phyloP scores from a whole-genome alignment of 2,797 vertebrate genomes.

The Sus cebifrons region DNA sequence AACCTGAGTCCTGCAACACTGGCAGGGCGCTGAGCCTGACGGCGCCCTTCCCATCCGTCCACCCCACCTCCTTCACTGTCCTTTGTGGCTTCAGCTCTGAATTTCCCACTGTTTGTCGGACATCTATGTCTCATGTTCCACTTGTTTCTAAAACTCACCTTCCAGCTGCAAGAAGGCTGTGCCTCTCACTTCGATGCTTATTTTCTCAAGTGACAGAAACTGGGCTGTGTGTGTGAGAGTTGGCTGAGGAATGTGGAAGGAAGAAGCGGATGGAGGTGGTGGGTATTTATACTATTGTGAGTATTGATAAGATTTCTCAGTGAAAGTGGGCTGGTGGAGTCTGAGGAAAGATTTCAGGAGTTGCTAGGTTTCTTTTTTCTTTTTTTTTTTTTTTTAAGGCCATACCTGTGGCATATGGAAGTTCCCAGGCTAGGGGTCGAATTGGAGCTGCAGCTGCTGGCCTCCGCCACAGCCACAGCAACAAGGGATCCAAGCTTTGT shows the following conservation, averaged over 20 bases:
- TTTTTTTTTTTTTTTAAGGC: no score
- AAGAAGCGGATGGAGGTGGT: not conserved
- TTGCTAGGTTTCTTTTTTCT: not conserved
- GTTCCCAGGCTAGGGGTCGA: no score
- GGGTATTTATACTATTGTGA: not conserved
- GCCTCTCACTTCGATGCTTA: not conserved
- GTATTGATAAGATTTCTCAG: not conserved
- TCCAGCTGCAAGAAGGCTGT: not conserved
- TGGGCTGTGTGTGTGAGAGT: not conserved
- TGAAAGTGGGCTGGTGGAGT: not conserved
- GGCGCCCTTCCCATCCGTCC: not conserved
- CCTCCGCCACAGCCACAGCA: no score
- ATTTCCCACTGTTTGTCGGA: not conserved
- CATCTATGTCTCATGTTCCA: not conserved
- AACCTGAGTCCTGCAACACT: no score
- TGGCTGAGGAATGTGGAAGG: not conserved
- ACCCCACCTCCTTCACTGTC: accelerated
- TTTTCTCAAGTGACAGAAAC: not conserved
- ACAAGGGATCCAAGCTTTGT: no score
- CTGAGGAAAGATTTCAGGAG: not conserved
- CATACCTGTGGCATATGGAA: no score
- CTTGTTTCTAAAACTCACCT: slow-evolving; percentile 32
- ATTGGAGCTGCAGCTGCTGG: no score
- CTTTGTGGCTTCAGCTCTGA: not conserved
- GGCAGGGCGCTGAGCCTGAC: not conserved